Conservation (phyloP, 1,140 invertebrate genomes). For the Aleiodes sp. region DNA sequence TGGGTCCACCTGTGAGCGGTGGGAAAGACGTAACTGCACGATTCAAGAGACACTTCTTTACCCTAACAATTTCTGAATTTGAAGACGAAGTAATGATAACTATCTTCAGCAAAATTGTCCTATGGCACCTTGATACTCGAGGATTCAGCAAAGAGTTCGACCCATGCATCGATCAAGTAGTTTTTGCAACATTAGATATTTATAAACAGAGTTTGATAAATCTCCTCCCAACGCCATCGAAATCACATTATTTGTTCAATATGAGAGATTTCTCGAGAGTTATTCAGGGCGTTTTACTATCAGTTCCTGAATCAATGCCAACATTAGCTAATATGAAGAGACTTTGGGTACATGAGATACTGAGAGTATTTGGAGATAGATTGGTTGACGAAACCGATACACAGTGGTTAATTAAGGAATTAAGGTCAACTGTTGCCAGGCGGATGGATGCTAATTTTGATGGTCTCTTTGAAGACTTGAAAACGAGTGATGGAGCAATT, state of each 20-base stretch:
- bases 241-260: constrained; percentile 96
- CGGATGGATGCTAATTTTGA: constrained; percentile 66
- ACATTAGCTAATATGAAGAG: constrained; percentile 89
- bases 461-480: constrained; percentile 59
- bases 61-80: constrained; percentile 90
- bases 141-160: constrained; percentile 97
- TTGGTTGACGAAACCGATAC: constrained; percentile 84
- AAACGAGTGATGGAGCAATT: constrained; percentile 50
- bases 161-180: constrained; percentile 89
- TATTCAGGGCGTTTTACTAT: constrained; percentile 90
- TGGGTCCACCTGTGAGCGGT: constrained; percentile 84
- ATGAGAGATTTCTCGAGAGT: constrained; percentile 93
- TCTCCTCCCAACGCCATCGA: constrained; percentile 88
- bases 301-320: constrained; percentile 91
- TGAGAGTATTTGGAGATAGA: constrained; percentile 94
- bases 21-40: constrained; percentile 86
- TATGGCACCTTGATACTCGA: constrained; percentile 94
- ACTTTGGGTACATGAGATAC: constrained; percentile 93
- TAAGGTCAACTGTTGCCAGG: constrained; percentile 70
- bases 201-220: constrained; percentile 86
- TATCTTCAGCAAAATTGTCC: constrained; percentile 91
- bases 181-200: constrained; percentile 84
- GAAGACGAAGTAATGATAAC: constrained; percentile 83
- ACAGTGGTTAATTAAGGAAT: constrained; percentile 80
- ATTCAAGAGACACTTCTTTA: constrained; percentile 91